phyloP scores from a whole-genome alignment of 2,888 invertebrate species.

The Bembecia ichneumoniformis region DNA sequence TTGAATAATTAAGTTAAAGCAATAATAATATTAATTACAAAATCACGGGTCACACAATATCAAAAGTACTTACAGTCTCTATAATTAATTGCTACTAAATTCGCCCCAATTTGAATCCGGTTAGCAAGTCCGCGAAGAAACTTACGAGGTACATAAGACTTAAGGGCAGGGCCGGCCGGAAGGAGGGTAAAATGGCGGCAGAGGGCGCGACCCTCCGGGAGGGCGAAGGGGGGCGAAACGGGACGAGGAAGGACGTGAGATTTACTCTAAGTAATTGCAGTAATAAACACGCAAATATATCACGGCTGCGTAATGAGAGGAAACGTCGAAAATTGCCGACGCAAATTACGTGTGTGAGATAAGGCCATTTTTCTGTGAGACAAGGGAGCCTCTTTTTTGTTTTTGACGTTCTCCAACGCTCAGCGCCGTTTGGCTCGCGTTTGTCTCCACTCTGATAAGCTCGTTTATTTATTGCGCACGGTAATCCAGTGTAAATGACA shows the following conservation, averaged over 20 bases:
- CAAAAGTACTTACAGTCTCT: constrained; percentile 59
- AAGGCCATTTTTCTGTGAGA: constrained; percentile 58
- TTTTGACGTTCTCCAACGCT: constrained; percentile 15
- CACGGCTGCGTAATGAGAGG: constrained; percentile 71
- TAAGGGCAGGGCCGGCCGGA: constrained; percentile 70
- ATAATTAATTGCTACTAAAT: constrained; percentile 74
- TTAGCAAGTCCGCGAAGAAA: constrained; percentile 70
- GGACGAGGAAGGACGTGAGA: constrained; percentile 71
- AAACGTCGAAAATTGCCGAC: constrained; percentile 67
- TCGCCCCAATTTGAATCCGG: constrained; percentile 72
- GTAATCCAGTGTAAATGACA: neutral
- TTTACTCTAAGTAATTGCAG: constrained; percentile 75
- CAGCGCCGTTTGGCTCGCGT: constrained; percentile 1
- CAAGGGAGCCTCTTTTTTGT: constrained; percentile 28
- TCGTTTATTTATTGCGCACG: neutral
- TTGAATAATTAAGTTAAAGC: constrained; percentile 40
- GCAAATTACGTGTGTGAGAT: constrained; percentile 73
- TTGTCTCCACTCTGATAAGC: neutral
- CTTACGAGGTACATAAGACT: constrained; percentile 72
- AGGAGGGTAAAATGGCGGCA: constrained; percentile 66
- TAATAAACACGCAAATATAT: constrained; percentile 74
- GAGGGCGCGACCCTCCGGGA: constrained; percentile 63
- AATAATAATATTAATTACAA: constrained; percentile 38
- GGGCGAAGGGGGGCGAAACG: constrained; percentile 22
- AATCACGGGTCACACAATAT: constrained; percentile 49